A percentile compares a stretch with the other conserved stretches of the same genome.
These are phyloP conservation scores for Cochlearius cochlearius DNA, from an alignment of 2,113 vertebrate species.

Conservation along the genomic window DNA sequence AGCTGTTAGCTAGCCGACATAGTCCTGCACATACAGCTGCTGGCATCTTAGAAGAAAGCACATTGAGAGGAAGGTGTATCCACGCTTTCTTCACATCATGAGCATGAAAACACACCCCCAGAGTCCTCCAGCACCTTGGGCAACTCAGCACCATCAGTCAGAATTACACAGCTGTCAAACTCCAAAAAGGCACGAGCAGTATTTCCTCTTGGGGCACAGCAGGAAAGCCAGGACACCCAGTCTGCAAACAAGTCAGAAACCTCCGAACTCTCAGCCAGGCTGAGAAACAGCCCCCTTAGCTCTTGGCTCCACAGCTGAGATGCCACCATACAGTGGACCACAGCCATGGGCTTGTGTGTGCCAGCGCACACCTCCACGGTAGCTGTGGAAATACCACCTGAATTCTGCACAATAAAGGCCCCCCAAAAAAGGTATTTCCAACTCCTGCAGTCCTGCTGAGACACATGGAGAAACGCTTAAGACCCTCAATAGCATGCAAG, in stretches of 20 bases:
- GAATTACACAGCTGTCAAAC: not conserved
- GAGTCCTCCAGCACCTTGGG: not conserved
- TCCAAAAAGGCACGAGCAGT: not conserved
- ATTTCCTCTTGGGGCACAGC: not conserved
- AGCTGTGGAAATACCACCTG: not conserved
- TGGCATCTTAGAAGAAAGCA: not conserved
- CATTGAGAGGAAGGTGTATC: not conserved
- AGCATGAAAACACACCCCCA: not conserved
- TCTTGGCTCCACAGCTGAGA: not conserved
- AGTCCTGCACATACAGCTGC: not conserved
- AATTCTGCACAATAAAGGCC: not conserved
- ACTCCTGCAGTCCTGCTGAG: not conserved
- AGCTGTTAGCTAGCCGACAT: not conserved
- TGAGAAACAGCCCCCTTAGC: not conserved
- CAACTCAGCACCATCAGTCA: not conserved
- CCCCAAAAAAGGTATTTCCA: not conserved
- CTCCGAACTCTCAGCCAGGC: not conserved
- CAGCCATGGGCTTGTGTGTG: rapidly evolving
- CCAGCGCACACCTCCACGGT: not conserved
- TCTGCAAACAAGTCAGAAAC: not conserved
- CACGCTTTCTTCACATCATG: not conserved
- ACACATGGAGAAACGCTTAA: rapidly evolving
- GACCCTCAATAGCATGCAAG: not conserved
- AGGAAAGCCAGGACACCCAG: not conserved
- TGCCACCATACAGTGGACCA: not conserved